Percentiles rank a stretch among this genome's conserved stretches.
Evolutionary conservation across 1,140 invertebrate species (phyloP).

Genomic region (Zaprionus vittiger): DNA sequence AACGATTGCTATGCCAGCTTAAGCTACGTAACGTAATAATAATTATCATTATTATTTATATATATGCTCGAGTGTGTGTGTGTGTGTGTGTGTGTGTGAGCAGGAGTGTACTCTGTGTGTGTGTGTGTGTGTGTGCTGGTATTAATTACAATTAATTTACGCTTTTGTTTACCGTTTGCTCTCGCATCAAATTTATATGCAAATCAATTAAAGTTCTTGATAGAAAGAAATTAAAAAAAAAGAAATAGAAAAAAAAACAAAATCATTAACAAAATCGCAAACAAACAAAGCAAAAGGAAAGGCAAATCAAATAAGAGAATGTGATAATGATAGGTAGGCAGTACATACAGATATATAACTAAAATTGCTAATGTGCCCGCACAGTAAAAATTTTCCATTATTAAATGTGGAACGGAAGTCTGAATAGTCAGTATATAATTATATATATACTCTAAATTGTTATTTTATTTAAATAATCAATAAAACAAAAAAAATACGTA

Average conservation of each 20-base stretch:
- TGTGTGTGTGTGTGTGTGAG: constrained; percentile 1
- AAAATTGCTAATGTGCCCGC: constrained; percentile 36
- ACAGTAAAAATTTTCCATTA: constrained; percentile 44
- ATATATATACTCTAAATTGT: constrained; percentile 14
- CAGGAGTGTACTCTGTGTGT: not conserved
- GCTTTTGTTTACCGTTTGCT: constrained; percentile 40
- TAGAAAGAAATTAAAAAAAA: constrained; percentile 42
- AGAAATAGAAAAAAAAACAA: constrained; percentile 51
- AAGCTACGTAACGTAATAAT: constrained; percentile 29
- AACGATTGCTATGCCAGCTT: constrained; percentile 28
- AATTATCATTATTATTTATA: constrained; percentile 18
- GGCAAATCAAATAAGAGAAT: constrained; percentile 24
- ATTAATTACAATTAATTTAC: constrained; percentile 62
- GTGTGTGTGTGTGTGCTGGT: constrained; percentile 23
- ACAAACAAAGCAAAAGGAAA: constrained; percentile 13
- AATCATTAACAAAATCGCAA: constrained; percentile 45
- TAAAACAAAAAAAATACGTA: not conserved
- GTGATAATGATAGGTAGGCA: constrained; percentile 36
- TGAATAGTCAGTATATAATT: constrained; percentile 3
- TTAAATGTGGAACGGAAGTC: constrained; percentile 45
- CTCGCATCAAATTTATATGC: constrained; percentile 21
- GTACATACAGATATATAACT: constrained; percentile 23
- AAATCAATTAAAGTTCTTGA: constrained; percentile 49
- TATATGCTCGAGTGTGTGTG: not conserved
- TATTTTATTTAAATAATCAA: constrained; percentile 27